Evolutionary conservation across 2,113 vertebrate species (phyloP).

Genomic region (Gymnobelideus leadbeateri): DNA sequence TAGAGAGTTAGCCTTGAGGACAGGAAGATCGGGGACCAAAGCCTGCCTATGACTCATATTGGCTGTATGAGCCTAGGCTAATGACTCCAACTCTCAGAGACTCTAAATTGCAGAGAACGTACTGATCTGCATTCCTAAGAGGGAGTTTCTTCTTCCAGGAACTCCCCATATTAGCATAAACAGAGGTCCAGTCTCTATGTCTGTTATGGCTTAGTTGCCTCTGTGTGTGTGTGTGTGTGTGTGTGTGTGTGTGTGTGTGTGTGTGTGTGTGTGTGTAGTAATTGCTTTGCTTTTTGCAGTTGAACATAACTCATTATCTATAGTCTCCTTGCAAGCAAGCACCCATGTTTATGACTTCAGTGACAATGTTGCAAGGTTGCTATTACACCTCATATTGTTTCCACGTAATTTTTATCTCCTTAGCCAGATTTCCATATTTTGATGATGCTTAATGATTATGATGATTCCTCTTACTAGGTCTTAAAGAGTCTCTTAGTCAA

Average conservation of each 20-base stretch:
- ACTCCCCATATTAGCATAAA: background rate
- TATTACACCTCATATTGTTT: background rate
- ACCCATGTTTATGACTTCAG: background rate
- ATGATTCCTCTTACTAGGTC: conserved; percentile 25
- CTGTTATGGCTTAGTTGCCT: background rate
- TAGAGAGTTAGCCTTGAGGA: background rate
- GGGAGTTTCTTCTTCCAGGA: background rate
- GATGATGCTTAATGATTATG: background rate
- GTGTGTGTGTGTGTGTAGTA: background rate
- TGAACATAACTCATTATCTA: background rate
- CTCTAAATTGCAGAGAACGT: too few relatives aligned
- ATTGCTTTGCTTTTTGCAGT: background rate
- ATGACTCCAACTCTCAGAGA: background rate
- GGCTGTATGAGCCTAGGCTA: background rate
- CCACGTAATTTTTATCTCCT: background rate
- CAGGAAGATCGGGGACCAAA: too few relatives aligned
- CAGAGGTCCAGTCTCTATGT: background rate
- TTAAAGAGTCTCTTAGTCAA: conserved; percentile 32
- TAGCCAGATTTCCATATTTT: background rate
- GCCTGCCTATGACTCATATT: background rate
- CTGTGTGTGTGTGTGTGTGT: too few relatives aligned
- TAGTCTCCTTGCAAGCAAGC: background rate
- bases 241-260: too few relatives aligned
- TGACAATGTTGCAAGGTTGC: background rate
- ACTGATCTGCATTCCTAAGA: background rate